These are phyloP conservation scores for Alligator mississippiensis DNA, from an alignment of 2,113 vertebrate species.

Conservation along the genomic window DNA sequence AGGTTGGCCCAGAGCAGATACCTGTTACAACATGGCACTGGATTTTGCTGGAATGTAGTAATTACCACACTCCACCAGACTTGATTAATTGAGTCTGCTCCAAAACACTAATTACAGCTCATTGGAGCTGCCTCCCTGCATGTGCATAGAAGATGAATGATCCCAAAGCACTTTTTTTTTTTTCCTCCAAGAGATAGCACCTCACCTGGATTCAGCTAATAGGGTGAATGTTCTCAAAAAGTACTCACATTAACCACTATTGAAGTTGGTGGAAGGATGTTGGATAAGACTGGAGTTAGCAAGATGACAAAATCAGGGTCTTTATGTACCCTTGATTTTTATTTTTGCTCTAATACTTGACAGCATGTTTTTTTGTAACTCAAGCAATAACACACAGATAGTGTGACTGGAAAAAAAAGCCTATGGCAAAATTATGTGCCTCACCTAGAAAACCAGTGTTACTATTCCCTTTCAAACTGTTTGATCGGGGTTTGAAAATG, in stretches of 20 bases:
- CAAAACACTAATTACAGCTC: no score
- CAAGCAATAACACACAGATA: neutral
- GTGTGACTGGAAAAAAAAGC: constrained; percentile 3
- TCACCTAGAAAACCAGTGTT: neutral
- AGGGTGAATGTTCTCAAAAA: neutral
- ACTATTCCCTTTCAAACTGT: neutral
- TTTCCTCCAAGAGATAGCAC: fast-evolving
- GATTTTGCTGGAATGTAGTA: no score
- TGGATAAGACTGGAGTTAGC: neutral
- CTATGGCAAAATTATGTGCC: neutral
- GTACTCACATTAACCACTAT: neutral
- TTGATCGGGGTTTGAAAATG: neutral
- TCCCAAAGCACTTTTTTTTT: no score
- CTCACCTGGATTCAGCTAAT: neutral
- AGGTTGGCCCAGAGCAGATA: no score
- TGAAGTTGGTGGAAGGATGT: neutral
- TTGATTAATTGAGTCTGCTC: no score
- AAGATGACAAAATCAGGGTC: neutral
- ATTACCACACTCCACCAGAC: no score
- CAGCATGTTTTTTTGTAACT: neutral
- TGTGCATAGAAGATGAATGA: no score
- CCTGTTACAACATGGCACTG: no score
- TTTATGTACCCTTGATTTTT: constrained; percentile 1
- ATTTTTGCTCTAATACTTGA: neutral
- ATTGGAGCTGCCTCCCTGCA: no score